Evolutionary conservation across 2,113 vertebrate species (phyloP).

Genomic region (Arvicanthis niloticus): DNA sequence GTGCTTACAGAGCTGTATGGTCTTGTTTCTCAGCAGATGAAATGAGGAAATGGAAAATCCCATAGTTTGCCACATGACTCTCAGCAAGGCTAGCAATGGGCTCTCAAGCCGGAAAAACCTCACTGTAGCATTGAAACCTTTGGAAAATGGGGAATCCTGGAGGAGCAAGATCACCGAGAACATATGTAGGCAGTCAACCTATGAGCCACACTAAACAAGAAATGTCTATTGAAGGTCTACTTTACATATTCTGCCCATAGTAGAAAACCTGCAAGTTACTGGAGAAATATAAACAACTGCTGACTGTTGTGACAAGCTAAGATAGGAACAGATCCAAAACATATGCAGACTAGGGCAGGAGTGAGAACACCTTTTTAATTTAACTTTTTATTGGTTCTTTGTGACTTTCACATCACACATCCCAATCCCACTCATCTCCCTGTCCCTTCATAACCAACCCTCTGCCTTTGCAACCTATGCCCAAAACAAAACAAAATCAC

Average conservation of each 20-base stretch:
- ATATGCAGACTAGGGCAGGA: not conserved
- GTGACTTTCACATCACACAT: not conserved
- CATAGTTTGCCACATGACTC: not conserved
- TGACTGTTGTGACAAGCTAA: not conserved
- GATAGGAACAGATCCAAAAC: not conserved
- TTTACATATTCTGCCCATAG: not conserved
- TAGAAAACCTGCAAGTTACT: not conserved
- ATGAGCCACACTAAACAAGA: not conserved
- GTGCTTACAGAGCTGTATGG: not conserved
- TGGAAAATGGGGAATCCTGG: not conserved
- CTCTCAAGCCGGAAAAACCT: not conserved
- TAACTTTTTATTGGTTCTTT: not conserved
- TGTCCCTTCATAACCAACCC: not conserved
- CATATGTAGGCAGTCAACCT: not conserved
- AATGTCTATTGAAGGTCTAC: not conserved
- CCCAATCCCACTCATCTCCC: not conserved
- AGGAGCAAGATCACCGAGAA: not conserved
- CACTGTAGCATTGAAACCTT: not conserved
- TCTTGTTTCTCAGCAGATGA: not conserved
- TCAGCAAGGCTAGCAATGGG: not conserved
- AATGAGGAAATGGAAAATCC: not conserved
- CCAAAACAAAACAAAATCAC: not conserved
- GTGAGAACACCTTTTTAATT: not conserved
- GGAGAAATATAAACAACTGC: not conserved
- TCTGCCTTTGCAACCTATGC: not conserved